These are phyloP conservation scores for Seira musarum DNA, from an alignment of 2,888 invertebrate species.

Conservation along the genomic window DNA sequence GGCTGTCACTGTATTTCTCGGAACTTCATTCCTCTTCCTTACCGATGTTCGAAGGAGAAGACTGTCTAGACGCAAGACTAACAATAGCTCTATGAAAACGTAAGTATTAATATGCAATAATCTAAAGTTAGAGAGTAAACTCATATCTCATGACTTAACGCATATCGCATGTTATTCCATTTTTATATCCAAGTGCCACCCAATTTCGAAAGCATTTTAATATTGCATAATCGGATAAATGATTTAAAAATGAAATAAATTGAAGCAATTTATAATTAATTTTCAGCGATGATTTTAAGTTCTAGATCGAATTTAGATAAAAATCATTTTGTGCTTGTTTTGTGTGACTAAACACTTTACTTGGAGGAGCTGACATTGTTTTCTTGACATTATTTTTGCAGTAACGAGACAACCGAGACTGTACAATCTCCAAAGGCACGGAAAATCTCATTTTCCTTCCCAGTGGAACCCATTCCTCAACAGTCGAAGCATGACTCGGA, in stretches of 20 bases:
- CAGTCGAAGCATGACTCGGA: slow-evolving; percentile 64
- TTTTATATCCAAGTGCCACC: too few species aligned
- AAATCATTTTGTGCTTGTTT: not conserved
- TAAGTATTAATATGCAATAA: too few species aligned
- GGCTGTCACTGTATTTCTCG: slow-evolving; percentile 83
- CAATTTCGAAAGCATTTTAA: too few species aligned
- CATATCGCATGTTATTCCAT: too few species aligned
- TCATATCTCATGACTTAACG: too few species aligned
- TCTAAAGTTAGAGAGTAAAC: too few species aligned
- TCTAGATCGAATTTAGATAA: too few species aligned
- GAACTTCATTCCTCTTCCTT: slow-evolving; percentile 84
- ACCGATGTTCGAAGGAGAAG: slow-evolving; percentile 84
- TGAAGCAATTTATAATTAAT: too few species aligned
- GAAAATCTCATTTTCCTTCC: slow-evolving; percentile 71
- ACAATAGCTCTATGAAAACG: slow-evolving; percentile 69
- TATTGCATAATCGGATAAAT: too few species aligned
- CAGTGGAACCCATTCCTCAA: slow-evolving; percentile 64
- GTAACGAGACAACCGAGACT: slow-evolving; percentile 72
- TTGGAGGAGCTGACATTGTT: not conserved
- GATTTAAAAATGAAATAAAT: too few species aligned
- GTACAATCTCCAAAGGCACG: slow-evolving; percentile 75
- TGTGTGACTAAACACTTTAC: not conserved
- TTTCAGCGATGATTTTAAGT: too few species aligned
- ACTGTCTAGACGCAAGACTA: slow-evolving; percentile 66
- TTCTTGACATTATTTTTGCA: slow-evolving; percentile 24